Evolutionary conservation across 1,140 invertebrate genomes (phyloP).

Genomic region (Muscidifurax raptorellus): DNA sequence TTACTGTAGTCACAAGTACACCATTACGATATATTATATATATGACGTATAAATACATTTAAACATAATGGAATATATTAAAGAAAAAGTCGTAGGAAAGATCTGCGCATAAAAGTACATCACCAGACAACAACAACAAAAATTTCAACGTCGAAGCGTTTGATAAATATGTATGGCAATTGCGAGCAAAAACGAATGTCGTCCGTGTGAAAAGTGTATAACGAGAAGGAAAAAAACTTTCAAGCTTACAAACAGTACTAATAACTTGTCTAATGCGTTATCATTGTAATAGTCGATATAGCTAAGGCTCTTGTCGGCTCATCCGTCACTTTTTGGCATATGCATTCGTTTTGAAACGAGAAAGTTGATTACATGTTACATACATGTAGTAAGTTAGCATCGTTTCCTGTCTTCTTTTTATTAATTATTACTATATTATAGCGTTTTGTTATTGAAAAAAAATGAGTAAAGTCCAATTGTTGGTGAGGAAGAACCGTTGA

Average conservation of each 20-base stretch:
- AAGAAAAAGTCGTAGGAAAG: not conserved
- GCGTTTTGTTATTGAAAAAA: not conserved
- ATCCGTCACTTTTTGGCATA: not conserved
- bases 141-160: constrained; percentile 22
- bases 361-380: constrained; percentile 1
- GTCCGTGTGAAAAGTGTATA: constrained; percentile 15
- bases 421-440: not conserved
- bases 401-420: not conserved
- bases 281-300: constrained; percentile 22
- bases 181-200: constrained; percentile 21
- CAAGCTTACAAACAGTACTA: constrained; percentile 15
- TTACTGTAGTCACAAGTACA: constrained; percentile 30
- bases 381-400: not conserved
- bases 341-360: constrained; percentile 21
- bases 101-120: not conserved
- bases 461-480: not conserved
- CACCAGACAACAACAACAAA: not conserved
- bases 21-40: constrained; percentile 11
- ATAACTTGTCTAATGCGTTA: constrained; percentile 18
- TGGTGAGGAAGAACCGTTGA: not conserved
- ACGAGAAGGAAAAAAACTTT: not conserved
- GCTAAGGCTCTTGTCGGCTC: constrained; percentile 19
- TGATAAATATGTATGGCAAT: constrained; percentile 16
- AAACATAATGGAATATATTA: constrained; percentile 17
- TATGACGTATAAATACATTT: constrained; percentile 5